These are phyloP conservation scores for Ceratosolen solmsi DNA, from an alignment of 1,140 invertebrate species.

Conservation along the genomic window DNA sequence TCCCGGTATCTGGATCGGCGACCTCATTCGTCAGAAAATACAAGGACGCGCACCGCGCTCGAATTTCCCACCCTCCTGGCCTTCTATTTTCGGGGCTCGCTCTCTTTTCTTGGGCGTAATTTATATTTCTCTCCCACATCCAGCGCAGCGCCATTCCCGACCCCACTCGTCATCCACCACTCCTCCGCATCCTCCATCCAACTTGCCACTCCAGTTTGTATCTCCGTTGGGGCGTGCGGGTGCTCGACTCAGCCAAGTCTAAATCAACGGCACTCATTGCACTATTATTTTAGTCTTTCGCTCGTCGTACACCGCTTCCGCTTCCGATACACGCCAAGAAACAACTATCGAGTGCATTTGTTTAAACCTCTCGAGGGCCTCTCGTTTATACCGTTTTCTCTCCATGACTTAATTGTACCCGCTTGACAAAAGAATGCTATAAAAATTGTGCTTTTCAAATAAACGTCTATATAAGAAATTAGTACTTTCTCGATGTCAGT, in stretches of 20 bases:
- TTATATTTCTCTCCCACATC: background rate
- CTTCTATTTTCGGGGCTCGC: constrained; percentile 30
- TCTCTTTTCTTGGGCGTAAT: constrained; percentile 5
- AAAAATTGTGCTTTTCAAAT: no score
- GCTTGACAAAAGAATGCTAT: no score
- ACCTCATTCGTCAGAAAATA: constrained; percentile 45
- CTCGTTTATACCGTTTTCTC: no score
- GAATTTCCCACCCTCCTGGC: background rate
- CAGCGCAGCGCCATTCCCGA: background rate
- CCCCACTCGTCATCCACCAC: no score
- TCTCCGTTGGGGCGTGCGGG: background rate
- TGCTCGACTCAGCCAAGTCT: background rate
- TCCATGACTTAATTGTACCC: no score
- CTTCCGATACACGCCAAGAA: no score
- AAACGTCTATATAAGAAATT: no score
- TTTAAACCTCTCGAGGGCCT: no score
- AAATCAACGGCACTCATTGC: background rate
- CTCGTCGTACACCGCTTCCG: no score
- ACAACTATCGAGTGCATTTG: no score
- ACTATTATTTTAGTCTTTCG: background rate
- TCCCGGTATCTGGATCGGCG: constrained; percentile 43
- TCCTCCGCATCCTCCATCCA: no score
- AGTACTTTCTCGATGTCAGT: no score
- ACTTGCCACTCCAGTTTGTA: background rate
- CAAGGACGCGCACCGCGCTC: constrained; percentile 38